Evolutionary conservation across 2,888 invertebrate species (phyloP).

Genomic region (Deilephila elpenor): DNA sequence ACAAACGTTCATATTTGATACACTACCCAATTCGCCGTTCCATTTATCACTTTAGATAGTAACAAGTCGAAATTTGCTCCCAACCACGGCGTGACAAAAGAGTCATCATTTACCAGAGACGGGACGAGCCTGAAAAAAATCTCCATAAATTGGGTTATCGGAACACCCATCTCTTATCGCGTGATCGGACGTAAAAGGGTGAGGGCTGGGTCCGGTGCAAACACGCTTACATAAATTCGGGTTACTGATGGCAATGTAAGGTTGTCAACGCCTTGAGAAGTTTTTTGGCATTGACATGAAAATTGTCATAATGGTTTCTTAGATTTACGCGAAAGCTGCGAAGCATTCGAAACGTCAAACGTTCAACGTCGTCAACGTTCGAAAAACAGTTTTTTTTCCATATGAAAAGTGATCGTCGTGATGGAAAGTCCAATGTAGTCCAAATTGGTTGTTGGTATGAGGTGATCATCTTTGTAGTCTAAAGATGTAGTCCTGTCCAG

Average conservation of each 20-base stretch:
- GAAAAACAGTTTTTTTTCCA: too few relatives aligned
- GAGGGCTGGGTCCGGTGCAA: constrained; percentile 40
- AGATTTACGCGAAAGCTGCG: too few relatives aligned
- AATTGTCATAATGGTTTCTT: too few relatives aligned
- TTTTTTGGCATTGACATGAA: background rate
- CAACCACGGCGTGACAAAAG: constrained; percentile 17
- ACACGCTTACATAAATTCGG: constrained; percentile 43
- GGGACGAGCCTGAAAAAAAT: constrained; percentile 34
- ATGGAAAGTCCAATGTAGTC: too few relatives aligned
- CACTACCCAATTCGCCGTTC: background rate
- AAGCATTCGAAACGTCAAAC: too few relatives aligned
- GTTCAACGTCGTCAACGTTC: too few relatives aligned
- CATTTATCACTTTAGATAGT: background rate
- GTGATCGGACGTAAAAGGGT: constrained; percentile 45
- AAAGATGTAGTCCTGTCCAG: too few relatives aligned
- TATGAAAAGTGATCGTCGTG: too few relatives aligned
- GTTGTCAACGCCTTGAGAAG: background rate
- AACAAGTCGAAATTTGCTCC: background rate
- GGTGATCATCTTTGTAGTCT: too few relatives aligned
- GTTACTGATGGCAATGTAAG: constrained; percentile 40
- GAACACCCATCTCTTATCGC: constrained; percentile 43
- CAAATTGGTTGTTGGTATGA: too few relatives aligned
- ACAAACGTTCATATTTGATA: background rate
- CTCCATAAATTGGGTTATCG: constrained; percentile 42
- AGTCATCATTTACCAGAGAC: constrained; percentile 22